Evolutionary conservation across 2,888 invertebrate species (phyloP).

Genomic region (Megaustenia siamemsis): DNA sequence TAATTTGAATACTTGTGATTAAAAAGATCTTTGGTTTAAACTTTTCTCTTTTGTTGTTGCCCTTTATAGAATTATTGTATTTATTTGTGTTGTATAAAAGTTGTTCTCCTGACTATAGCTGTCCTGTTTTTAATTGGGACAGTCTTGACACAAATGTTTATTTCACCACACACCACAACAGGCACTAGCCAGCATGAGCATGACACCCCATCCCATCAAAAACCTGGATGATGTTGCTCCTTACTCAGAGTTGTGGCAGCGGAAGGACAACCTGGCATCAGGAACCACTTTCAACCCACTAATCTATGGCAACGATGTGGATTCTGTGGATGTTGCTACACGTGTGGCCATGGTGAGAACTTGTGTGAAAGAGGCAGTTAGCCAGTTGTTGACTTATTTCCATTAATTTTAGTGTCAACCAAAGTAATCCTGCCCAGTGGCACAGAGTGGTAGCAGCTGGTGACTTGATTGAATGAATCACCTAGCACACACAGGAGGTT

Average conservation of each 20-base stretch:
- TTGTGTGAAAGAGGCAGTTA: not conserved
- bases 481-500: not conserved
- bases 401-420: too few species aligned
- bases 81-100: too few species aligned
- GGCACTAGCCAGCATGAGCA: constrained; percentile 90
- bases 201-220: constrained; percentile 82
- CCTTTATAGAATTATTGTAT: too few species aligned
- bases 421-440: too few species aligned
- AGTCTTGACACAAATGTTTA: too few species aligned
- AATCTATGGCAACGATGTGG: constrained; percentile 88
- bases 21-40: too few species aligned
- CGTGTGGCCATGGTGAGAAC: constrained; percentile 94
- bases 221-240: constrained; percentile 80
- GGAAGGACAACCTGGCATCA: constrained; percentile 76
- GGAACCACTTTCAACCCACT: constrained; percentile 87
- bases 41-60: too few species aligned
- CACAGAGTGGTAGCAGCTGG: not conserved
- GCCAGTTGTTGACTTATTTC: not conserved
- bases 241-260: constrained; percentile 77
- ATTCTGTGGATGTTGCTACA: constrained; percentile 98
- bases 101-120: too few species aligned
- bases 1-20: too few species aligned
- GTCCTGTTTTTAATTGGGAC: too few species aligned
- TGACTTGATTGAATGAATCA: not conserved
- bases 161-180: too few species aligned